A percentile compares a stretch with the other conserved stretches of the same genome.
These are phyloP conservation scores for Drosophila percnosoma DNA, from an alignment of 2,888 invertebrate genomes.

Conservation along the genomic window DNA sequence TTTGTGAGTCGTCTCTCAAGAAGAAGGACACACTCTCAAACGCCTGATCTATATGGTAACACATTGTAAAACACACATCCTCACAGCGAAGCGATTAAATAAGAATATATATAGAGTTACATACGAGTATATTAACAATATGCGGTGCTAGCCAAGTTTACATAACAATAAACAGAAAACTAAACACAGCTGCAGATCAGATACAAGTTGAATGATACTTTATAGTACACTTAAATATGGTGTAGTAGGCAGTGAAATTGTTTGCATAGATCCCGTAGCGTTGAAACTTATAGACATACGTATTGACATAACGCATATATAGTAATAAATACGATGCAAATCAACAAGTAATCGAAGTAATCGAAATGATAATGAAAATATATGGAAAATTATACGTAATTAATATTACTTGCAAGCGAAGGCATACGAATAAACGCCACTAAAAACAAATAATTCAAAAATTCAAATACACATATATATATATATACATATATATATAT, in stretches of 20 bases:
- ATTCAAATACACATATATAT: not conserved
- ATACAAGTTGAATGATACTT: conserved; percentile 21
- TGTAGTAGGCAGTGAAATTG: conserved; percentile 63
- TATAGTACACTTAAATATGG: conserved; percentile 30
- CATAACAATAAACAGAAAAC: conserved; percentile 31
- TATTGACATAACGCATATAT: conserved; percentile 6
- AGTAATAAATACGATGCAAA: not conserved
- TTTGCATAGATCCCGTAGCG: conserved; percentile 62
- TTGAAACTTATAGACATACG: conserved; percentile 21
- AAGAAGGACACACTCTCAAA: not conserved
- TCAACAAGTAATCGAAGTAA: conserved; percentile 29
- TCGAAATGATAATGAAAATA: conserved; percentile 20
- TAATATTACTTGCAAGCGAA: conserved; percentile 59
- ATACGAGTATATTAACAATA: conserved; percentile 50
- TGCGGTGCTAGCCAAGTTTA: conserved; percentile 71
- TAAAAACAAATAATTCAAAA: conserved; percentile 13
- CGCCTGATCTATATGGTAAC: conserved; percentile 24
- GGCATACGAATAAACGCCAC: conserved; percentile 19
- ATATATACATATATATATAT: conserved; percentile 2
- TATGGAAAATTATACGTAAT: conserved; percentile 62
- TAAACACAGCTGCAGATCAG: conserved; percentile 21
- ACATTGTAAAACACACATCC: conserved; percentile 12
- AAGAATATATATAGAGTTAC: conserved; percentile 27
- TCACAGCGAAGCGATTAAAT: conserved; percentile 32
- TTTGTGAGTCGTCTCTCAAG: not conserved